Base-by-base conservation (phyloP, 2,888 invertebrate genomes). In the Melanophora roralis region DNA sequence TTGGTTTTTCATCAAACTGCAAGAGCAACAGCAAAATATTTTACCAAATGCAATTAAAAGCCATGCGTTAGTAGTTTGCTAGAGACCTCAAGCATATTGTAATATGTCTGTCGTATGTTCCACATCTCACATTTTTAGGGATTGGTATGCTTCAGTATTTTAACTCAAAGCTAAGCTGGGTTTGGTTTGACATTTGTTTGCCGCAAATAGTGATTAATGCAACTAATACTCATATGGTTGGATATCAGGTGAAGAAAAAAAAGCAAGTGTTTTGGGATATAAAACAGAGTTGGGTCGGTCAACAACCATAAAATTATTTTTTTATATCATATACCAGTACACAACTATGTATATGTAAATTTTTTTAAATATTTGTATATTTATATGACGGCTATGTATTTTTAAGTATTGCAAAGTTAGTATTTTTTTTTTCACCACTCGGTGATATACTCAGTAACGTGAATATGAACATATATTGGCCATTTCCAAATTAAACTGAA, bases 21-120 rank as follows among this genome's bases (percentile, higher is more conserved):
- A 65, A 40, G 62, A 55, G 38, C 14, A 47, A 40, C 55, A 74
- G 40, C 57, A 16, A 51, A 65, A 60, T 75, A 53, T 62, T 47
- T 68, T 36, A 19, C 9, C 36, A 59, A 68, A 69, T 69, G 76
- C 69, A 76, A 69, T 76, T 69, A 76, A 76, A 62, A 53, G 12
- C 47, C 40, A 47, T 69, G 67, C 74, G 74, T 74, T 67, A 51
- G 65, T 68, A 67, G 60, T 67, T 75, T 67, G 67, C 67, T 60
- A 67, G 67, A 67, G 43, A 16, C 59, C 60, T 45, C 40, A 36
- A 55, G 47, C 9, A 38, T 60, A 32, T 60, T 76, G 47, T 69
- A 69, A 55, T 21, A 45, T 55, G 62, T 69, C 69, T 76, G 69
- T 40, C 49, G 57, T 40, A 38, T 62, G 69, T 55, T 76, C 62